Percentiles rank a stretch among this genome's conserved stretches.
Conservation (phyloP, 2,888 invertebrate species). For the Leucoptera coffeella region DNA sequence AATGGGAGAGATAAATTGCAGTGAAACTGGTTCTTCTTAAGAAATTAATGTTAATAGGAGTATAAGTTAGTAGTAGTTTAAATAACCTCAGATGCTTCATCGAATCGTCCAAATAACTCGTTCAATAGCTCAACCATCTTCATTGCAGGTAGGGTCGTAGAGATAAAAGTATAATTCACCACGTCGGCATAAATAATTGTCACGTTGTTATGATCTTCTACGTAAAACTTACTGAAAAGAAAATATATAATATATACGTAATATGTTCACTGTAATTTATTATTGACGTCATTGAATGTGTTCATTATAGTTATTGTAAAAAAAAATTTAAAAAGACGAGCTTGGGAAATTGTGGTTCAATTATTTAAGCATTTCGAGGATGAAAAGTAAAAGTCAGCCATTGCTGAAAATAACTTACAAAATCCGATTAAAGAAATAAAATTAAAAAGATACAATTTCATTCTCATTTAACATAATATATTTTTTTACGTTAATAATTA, state of each 20-base stretch:
- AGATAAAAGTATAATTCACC: slow-evolving; percentile 86
- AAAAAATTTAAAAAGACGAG: slow-evolving; percentile 92
- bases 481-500: too few species aligned
- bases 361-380: too few species aligned
- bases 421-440: too few species aligned
- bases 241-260: slow-evolving; percentile 74
- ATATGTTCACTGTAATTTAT: slow-evolving; percentile 87
- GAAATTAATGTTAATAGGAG: too few species aligned
- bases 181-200: slow-evolving; percentile 90
- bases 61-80: too few species aligned
- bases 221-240: slow-evolving; percentile 75
- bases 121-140: slow-evolving; percentile 83
- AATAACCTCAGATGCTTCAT: slow-evolving; percentile 77
- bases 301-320: slow-evolving; percentile 71
- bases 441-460: too few species aligned
- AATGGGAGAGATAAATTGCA: too few species aligned
- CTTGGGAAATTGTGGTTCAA: slow-evolving; percentile 87
- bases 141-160: slow-evolving; percentile 73
- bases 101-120: slow-evolving; percentile 86
- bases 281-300: slow-evolving; percentile 82
- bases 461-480: too few species aligned
- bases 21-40: too few species aligned
- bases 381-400: too few species aligned
- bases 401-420: too few species aligned
- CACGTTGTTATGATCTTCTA: slow-evolving; percentile 83